Conservation (phyloP, 35 echinoderm and acorn worm species). For the Strongylocentrotus purpuratus region DNA sequence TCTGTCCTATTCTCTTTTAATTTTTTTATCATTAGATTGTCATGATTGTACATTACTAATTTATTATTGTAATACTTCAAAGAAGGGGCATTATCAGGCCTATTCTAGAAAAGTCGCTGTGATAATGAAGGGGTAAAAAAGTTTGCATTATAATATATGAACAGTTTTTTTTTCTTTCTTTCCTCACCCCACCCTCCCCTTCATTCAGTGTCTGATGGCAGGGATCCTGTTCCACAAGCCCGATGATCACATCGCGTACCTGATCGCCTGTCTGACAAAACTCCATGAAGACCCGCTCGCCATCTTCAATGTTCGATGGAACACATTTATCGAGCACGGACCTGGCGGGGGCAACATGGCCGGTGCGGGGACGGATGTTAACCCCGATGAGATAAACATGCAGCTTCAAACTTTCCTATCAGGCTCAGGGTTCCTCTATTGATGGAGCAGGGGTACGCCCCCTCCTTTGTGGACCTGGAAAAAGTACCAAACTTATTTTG, state of each 20-base stretch:
- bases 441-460: background rate
- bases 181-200: background rate
- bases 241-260: slow-evolving; percentile 64
- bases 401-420: slow-evolving; percentile 44
- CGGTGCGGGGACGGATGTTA: background rate
- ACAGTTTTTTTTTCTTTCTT: background rate
- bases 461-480: no score
- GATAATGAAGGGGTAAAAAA: no score
- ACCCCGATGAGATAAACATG: slow-evolving; percentile 7
- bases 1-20: no score
- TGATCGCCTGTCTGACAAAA: slow-evolving; percentile 59
- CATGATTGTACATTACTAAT: no score
- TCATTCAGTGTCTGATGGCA: slow-evolving; percentile 73
- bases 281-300: slow-evolving; percentile 30
- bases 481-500: no score
- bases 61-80: no score
- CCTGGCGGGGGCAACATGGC: background rate
- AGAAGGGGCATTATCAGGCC: no score
- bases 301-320: slow-evolving; percentile 32
- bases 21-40: no score
- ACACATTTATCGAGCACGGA: slow-evolving; percentile 49
- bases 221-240: slow-evolving; percentile 80
- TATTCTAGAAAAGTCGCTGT: no score
- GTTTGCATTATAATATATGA: no score
- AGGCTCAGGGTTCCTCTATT: background rate